Base-by-base conservation (phyloP, 2,888 invertebrate species). In the Octodonta nipae region DNA sequence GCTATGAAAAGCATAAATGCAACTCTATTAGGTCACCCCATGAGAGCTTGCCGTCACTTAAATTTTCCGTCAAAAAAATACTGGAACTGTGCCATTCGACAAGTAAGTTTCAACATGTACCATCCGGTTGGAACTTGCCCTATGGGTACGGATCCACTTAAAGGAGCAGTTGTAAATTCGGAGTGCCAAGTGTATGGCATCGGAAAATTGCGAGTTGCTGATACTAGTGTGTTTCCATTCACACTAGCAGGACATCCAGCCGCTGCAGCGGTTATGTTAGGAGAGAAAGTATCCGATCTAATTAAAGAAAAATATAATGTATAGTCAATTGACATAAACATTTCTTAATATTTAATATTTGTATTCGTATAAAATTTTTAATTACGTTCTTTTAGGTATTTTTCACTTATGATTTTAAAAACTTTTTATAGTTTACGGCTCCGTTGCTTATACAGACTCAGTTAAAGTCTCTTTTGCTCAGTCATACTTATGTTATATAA, bases 181-280 rank as follows among this genome's bases (percentile, higher is more conserved):
- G 65, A 71, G n/a, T n/a, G n/a, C n/a, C n/a, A n/a, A n/a, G n/a
- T n/a, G n/a, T n/a, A n/a, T n/a, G n/a, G n/a, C n/a, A 54, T 77
- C 3, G 47, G 63, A 3, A 60, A 60, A 2, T 54, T 78, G 22
- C 64, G 78, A 5, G 73, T 78, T 1, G 74, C 66, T 2, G 78
- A 78, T 53, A 71, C 75, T 2, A 75, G 79, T 42, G 60, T 81
- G 24, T 70, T 73, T 45, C 78, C 78, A 0, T 56, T 65, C 7
- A 68, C 75, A 2, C 56, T 71, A 17, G 69, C 73, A 3, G 73
- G 75, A 3, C 78, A 80, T 51, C 78, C 76, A 1, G 71, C 73
- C 50, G 78, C 76, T 1, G 73, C 75, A 0, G 67, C 73, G 1
- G 68, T 73, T 40, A 75, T 78, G 71, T 70, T 79, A 30, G 79